A percentile compares a stretch with the other conserved stretches of the same genome.
Conservation (phyloP, 2,797 vertebrate species). For the Cyprinella venusta region DNA sequence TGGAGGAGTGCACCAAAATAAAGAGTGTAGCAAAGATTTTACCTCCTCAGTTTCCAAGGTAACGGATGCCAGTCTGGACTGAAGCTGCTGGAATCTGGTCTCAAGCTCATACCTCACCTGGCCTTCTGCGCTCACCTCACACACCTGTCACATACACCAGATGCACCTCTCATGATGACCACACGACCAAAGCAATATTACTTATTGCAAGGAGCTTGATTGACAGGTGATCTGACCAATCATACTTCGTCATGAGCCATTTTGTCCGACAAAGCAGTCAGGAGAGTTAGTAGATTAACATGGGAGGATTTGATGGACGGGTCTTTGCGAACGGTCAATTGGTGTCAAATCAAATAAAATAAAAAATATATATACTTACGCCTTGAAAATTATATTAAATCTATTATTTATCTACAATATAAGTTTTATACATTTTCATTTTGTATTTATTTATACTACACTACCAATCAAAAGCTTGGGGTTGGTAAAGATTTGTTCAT, state of each 20-base stretch:
- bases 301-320: too few relatives aligned
- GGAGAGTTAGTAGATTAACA: too few relatives aligned
- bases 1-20: conserved; percentile 11
- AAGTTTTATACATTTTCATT: too few relatives aligned
- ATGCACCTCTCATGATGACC: not conserved
- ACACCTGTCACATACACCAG: conserved; percentile 75
- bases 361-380: not conserved
- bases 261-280: too few relatives aligned
- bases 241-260: too few relatives aligned
- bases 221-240: too few relatives aligned
- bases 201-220: too few relatives aligned
- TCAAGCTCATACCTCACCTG: conserved; percentile 88
- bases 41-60: conserved; percentile 91
- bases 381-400: not conserved
- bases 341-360: too few relatives aligned
- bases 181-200: not conserved
- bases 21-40: conserved; percentile 6
- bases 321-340: too few relatives aligned
- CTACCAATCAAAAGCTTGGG: not conserved
- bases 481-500: not conserved
- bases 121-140: conserved; percentile 85
- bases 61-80: conserved; percentile 81
- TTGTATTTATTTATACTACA: not conserved
- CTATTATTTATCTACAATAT: not conserved
- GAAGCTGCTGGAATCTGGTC: conserved; percentile 86